Evolutionary conservation across 1,140 invertebrate species (phyloP).

Genomic region (Scaptomyza pallida): DNA sequence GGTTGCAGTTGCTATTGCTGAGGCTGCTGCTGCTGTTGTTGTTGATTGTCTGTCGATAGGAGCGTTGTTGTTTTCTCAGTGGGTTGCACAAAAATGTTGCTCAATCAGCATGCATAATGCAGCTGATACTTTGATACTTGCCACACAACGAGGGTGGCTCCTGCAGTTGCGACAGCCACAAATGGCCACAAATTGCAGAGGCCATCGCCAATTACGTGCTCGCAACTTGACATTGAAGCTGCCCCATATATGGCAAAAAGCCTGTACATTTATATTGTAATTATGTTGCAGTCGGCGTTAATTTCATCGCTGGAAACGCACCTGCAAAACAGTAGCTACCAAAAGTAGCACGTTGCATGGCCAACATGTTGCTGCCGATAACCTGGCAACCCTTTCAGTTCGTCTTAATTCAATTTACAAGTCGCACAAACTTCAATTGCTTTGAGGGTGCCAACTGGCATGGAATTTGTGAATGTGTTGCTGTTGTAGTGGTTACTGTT

Average conservation of each 20-base stretch:
- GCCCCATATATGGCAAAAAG: slow-evolving; percentile 68
- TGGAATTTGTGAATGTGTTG: slow-evolving; percentile 68
- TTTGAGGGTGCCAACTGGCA: slow-evolving; percentile 74
- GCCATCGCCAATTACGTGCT: slow-evolving; percentile 59
- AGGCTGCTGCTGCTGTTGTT: slow-evolving; percentile 50
- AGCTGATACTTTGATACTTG: slow-evolving; percentile 57
- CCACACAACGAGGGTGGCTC: slow-evolving; percentile 66
- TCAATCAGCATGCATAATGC: slow-evolving; percentile 81
- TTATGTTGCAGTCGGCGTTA: slow-evolving; percentile 76
- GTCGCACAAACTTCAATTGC: slow-evolving; percentile 53
- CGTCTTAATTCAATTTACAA: slow-evolving; percentile 82
- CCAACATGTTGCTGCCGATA: slow-evolving; percentile 13
- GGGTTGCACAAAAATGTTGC: slow-evolving; percentile 81
- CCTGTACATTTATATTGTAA: slow-evolving; percentile 78
- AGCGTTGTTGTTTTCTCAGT: slow-evolving; percentile 75
- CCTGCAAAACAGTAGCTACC: slow-evolving; percentile 56
- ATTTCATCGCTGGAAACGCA: slow-evolving; percentile 68
- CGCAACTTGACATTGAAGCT: slow-evolving; percentile 66
- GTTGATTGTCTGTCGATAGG: slow-evolving; percentile 81
- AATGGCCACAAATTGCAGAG: slow-evolving; percentile 51
- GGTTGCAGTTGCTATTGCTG: slow-evolving; percentile 60
- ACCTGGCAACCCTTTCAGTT: slow-evolving; percentile 47
- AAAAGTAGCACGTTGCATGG: slow-evolving; percentile 35
- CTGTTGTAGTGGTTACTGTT: slow-evolving; percentile 35
- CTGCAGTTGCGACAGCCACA: slow-evolving; percentile 33